Evolutionary conservation across 2,888 invertebrate species (phyloP).

Genomic region (Sminthurides aquaticus): DNA sequence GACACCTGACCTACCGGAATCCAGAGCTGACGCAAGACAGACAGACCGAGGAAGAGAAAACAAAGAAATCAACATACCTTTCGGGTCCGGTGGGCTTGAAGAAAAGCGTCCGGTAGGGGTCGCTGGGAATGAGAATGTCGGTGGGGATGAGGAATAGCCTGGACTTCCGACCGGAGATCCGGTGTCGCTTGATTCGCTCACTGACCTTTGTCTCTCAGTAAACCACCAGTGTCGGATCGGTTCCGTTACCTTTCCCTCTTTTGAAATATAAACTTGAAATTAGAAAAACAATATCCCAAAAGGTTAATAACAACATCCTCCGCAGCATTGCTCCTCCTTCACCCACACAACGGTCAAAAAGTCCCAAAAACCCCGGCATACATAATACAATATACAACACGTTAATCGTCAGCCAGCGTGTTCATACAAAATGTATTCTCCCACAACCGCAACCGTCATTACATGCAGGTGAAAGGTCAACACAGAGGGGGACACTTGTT

Average conservation of each 20-base stretch:
- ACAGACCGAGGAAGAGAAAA: too few relatives aligned
- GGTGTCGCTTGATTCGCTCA: slow-evolving; percentile 1
- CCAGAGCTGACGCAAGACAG: too few relatives aligned
- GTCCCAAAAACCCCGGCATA: not conserved
- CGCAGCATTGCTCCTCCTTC: not conserved
- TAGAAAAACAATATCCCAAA: not conserved
- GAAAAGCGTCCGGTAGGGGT: not conserved
- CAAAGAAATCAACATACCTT: slow-evolving; percentile 6
- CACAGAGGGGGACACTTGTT: not conserved
- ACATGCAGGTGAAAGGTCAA: slow-evolving; percentile 10
- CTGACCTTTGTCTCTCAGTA: not conserved
- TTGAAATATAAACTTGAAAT: slow-evolving; percentile 4
- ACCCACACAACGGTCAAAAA: not conserved
- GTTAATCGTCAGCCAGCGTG: not conserved
- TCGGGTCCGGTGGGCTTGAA: slow-evolving; percentile 1
- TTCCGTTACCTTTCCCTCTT: slow-evolving; percentile 8
- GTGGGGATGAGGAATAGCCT: not conserved
- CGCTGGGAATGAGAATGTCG: not conserved
- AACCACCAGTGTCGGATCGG: slow-evolving; percentile 9
- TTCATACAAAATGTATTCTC: not conserved
- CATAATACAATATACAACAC: not conserved
- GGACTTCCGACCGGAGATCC: not conserved
- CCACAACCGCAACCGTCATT: not conserved
- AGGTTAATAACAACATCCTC: not conserved
- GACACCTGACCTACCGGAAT: too few relatives aligned